Percentiles rank a stretch among this genome's conserved stretches.
Evolutionary conservation across 2,113 vertebrate species (phyloP).

Genomic region (Mugil cephalus): DNA sequence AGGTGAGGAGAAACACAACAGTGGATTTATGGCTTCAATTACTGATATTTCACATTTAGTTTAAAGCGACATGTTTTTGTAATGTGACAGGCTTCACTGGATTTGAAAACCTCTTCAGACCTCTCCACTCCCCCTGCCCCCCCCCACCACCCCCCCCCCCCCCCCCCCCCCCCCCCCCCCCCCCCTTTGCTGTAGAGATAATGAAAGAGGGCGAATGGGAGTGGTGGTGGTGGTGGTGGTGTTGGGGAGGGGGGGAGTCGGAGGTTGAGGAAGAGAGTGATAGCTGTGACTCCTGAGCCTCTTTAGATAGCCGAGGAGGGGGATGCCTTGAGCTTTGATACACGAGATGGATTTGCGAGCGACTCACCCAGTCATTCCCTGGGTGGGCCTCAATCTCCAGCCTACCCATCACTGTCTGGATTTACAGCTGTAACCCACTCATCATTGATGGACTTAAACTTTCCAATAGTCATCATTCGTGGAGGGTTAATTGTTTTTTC

Average conservation of each 20-base stretch:
- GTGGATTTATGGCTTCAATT: constrained; percentile 94
- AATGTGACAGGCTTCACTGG: constrained; percentile 93
- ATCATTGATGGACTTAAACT: constrained; percentile 66
- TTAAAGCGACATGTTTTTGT: constrained; percentile 95
- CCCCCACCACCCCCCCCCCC: constrained; percentile 25
- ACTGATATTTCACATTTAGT: constrained; percentile 96
- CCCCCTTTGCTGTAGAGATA: constrained; percentile 82
- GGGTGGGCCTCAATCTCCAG: constrained; percentile 29
- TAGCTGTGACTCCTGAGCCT: constrained; percentile 77
- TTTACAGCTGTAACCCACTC: constrained; percentile 58
- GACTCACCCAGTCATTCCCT: constrained; percentile 60
- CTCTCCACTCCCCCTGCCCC: constrained; percentile 74
- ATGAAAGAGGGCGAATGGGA: constrained; percentile 79
- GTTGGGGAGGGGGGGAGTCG: constrained; percentile 73
- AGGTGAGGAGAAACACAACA: constrained; percentile 86
- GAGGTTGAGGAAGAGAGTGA: constrained; percentile 80
- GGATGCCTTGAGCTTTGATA: constrained; percentile 68
- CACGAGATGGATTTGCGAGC: constrained; percentile 66
- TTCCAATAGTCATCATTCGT: constrained; percentile 39
- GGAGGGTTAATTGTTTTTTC: constrained; percentile 12
- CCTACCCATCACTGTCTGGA: constrained; percentile 53
- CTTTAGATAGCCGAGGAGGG: constrained; percentile 74
- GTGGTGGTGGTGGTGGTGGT: constrained; percentile 64
- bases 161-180: constrained; percentile 38
- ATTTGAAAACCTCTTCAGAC: constrained; percentile 89